Conservation (phyloP, 37 sponge, comb jelly and placozoan species). For the Hormiphora californensis region DNA sequence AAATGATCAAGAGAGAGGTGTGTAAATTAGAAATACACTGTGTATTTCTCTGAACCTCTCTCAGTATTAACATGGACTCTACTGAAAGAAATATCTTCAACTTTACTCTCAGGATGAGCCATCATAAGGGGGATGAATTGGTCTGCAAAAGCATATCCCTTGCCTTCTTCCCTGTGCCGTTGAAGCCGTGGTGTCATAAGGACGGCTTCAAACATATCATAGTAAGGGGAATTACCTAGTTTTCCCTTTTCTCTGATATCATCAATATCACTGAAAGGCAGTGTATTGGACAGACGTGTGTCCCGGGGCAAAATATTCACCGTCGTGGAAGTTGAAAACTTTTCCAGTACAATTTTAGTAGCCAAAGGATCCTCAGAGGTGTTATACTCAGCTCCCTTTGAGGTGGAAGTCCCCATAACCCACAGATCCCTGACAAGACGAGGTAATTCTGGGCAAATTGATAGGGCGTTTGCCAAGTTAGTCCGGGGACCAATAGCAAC, state of each 20-base stretch:
- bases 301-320: conserved; percentile 10
- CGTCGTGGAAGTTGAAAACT: neutral
- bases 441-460: conserved; percentile 12
- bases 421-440: neutral
- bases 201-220: neutral
- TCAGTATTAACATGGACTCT: neutral
- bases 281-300: neutral
- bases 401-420: neutral
- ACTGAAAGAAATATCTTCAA: too few relatives aligned
- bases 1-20: too few relatives aligned
- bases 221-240: neutral
- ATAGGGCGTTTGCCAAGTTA: conserved; percentile 3
- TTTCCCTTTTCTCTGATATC: too few relatives aligned
- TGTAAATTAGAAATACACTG: too few relatives aligned
- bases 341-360: neutral
- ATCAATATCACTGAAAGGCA: neutral
- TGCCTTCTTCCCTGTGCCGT: neutral
- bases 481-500: conserved; percentile 46
- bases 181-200: neutral
- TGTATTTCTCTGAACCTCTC: neutral
- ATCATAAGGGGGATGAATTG: neutral
- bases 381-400: conserved; percentile 44
- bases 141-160: conserved; percentile 2
- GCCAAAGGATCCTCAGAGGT: neutral
- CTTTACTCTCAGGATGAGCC: neutral